Evolutionary conservation across 2,113 vertebrate species (phyloP), one percentile per base, ranked within the genome.

Genomic region (Struthio camelus): DNA sequence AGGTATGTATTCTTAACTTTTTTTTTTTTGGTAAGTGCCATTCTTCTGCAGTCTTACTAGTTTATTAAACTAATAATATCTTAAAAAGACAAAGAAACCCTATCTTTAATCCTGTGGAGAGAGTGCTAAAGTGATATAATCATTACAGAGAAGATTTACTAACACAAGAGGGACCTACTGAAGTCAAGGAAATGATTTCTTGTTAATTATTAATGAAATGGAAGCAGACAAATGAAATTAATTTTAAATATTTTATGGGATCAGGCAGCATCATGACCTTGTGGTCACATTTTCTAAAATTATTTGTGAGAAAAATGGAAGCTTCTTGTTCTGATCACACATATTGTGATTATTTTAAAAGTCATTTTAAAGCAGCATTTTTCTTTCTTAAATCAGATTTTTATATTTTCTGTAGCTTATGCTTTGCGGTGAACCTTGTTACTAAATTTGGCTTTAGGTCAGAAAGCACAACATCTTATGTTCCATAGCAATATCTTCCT

Each of bases 231-330:
- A 95, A 96, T 90, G 4, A 96, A 96, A 96, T 94, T 53, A 87
- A 90, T 95, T 91, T 94, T 79, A 96, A 96, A 95, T 94, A 93
- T 91, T 96, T 93, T 59, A 90, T 94, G 25, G 23, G 12, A 90
- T 82, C 51, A 88, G 44, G 42, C 20, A 90, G 56, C 28, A 92
- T 64, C 3, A 14, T 71, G 84, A 87, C 50, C 77, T 82, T 93
- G 42, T 61, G 51, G 59, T 90, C 64, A 69, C 66, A 86, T 19
- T 90, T 82, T 27, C 46, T 38, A 53, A 80, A 80, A 90, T 78
- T 22, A 44, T 86, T 77, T 80, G 12, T 64, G 62, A 36, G 87
- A 91, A 78, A 77, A 61, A 42, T 38, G 2, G 30, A 70, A 85
- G 51, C 7, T 48, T 67, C 15, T 18, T 66, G 28, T 71, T 78